phyloP scores from a whole-genome alignment of 2,888 invertebrate genomes.

The Mantis religiosa region DNA sequence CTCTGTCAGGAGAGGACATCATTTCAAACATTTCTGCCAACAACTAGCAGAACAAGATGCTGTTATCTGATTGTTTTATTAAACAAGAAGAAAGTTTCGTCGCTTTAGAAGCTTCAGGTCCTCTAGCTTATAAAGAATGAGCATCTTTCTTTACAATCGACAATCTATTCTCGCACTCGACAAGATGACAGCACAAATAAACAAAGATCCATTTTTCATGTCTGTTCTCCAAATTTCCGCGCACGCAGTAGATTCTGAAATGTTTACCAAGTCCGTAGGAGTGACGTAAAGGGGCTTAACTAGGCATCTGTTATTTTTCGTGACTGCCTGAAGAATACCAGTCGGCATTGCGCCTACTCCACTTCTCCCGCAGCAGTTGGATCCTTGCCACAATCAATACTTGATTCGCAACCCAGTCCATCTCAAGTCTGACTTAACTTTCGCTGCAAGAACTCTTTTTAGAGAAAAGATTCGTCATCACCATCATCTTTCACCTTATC shows the following conservation, averaged over 20 bases:
- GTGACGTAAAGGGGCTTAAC: not conserved
- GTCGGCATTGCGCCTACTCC: not conserved
- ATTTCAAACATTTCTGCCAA: no score
- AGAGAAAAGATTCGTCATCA: not conserved
- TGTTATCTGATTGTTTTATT: not conserved
- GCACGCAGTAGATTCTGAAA: not conserved
- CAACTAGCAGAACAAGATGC: no score
- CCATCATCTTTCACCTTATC: not conserved
- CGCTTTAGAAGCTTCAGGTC: not conserved
- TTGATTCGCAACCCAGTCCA: not conserved
- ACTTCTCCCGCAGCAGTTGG: not conserved
- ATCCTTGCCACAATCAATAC: not conserved
- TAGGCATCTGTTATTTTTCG: not conserved
- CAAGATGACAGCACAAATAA: not conserved
- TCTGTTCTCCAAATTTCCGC: not conserved
- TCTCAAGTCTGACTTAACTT: not conserved
- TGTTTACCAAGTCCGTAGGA: not conserved
- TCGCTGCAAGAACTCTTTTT: not conserved
- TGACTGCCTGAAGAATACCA: not conserved
- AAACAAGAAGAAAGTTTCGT: not conserved
- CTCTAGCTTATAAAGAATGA: not conserved
- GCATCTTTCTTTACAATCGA: not conserved
- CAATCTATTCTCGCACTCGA: not conserved
- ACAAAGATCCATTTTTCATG: not conserved
- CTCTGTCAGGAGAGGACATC: no score